Evolutionary conservation across 1,140 invertebrate species (phyloP).

Genomic region (Halictus rubicundus): DNA sequence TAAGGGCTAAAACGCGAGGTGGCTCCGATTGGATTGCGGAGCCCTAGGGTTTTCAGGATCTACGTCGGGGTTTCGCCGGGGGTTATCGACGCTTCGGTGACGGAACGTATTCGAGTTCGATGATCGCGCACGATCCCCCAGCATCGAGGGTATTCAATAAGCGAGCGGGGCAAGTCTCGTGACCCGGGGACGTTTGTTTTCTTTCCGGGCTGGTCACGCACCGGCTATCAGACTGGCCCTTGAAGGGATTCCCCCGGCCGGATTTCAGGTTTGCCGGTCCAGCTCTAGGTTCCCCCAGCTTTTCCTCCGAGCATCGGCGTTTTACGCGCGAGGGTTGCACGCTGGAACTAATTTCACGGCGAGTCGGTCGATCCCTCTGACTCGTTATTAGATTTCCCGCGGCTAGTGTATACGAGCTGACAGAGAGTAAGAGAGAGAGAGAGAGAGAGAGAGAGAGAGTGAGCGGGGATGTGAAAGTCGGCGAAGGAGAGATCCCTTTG

Average conservation of each 20-base stretch:
- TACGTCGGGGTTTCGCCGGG: no score
- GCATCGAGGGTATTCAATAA: background rate
- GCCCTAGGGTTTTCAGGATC: no score
- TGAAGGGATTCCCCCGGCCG: conserved; percentile 14
- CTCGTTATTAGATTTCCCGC: conserved; percentile 60
- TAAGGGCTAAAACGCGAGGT: no score
- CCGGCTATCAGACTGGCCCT: background rate
- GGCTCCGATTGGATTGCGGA: no score
- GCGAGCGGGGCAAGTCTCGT: background rate
- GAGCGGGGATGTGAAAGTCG: background rate
- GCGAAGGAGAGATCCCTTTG: conserved; percentile 1
- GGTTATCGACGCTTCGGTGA: no score
- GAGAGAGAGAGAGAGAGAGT: background rate
- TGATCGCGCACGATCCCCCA: background rate
- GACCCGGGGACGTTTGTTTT: conserved; percentile 32
- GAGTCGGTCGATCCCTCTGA: conserved; percentile 45
- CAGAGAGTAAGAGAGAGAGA: no score
- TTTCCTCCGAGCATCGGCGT: background rate
- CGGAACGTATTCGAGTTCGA: background rate
- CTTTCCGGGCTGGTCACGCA: background rate
- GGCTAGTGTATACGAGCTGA: conserved; percentile 13
- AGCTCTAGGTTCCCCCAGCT: background rate
- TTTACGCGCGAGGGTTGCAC: conserved; percentile 3
- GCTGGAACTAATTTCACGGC: conserved; percentile 58
- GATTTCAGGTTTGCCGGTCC: background rate